These are phyloP conservation scores for Cecidostiba fungosa DNA, from an alignment of 2,888 invertebrate species.

Conservation along the genomic window DNA sequence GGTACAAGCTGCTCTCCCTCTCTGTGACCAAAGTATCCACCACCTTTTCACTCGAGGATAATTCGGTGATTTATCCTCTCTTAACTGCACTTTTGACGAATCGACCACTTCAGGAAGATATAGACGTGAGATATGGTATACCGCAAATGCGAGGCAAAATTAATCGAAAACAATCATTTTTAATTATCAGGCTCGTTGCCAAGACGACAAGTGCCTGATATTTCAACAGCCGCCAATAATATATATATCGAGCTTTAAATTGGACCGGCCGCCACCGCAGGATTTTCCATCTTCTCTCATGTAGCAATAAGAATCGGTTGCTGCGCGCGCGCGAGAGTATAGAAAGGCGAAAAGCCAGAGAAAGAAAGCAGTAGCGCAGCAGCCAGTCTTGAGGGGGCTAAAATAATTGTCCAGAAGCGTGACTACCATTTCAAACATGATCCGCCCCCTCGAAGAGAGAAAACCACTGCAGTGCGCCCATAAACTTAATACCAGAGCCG, in stretches of 20 bases:
- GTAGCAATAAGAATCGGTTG: slow-evolving; percentile 68
- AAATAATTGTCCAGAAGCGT: slow-evolving; percentile 78
- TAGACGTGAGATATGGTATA: neutral
- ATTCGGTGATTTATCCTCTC: slow-evolving; percentile 74
- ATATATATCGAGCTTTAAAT: slow-evolving; percentile 14
- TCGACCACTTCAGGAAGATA: neutral
- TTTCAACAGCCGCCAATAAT: slow-evolving; percentile 23
- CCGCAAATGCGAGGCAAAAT: neutral
- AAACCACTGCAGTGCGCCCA: slow-evolving; percentile 77
- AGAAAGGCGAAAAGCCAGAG: neutral
- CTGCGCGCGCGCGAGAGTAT: neutral
- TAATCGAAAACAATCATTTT: neutral
- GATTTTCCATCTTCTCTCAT: slow-evolving; percentile 39
- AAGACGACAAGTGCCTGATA: slow-evolving; percentile 37
- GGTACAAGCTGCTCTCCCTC: slow-evolving; percentile 60
- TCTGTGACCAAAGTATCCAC: slow-evolving; percentile 71
- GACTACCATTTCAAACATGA: slow-evolving; percentile 76
- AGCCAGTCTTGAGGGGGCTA: slow-evolving; percentile 67
- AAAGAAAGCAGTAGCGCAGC: neutral
- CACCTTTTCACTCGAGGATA: slow-evolving; percentile 70
- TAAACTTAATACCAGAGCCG: slow-evolving; percentile 74
- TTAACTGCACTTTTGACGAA: slow-evolving; percentile 39
- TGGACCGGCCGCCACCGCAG: neutral
- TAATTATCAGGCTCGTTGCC: slow-evolving; percentile 35
- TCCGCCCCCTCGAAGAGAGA: slow-evolving; percentile 66